These are phyloP conservation scores for Clytia hemisphaerica DNA, from an alignment of 30 jellyfish, hydroid and myxozoan species.

Conservation along the genomic window DNA sequence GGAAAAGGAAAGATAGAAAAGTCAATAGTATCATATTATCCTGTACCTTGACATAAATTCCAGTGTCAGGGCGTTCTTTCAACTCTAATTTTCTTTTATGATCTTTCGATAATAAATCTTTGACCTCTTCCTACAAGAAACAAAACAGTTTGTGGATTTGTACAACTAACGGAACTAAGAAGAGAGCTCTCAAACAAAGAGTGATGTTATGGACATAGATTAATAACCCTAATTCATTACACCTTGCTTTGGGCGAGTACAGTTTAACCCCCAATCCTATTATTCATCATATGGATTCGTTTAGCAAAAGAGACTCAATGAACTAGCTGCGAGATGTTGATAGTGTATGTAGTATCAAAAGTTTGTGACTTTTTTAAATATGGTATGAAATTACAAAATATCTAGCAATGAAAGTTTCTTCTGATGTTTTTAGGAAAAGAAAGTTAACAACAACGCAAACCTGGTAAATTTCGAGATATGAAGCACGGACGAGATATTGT, in stretches of 20 bases:
- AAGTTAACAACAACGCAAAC: slow-evolving; percentile 1
- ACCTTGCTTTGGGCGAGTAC: too few relatives aligned
- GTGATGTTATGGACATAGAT: too few relatives aligned
- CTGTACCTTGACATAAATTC: slow-evolving; percentile 81
- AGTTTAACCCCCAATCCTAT: too few relatives aligned
- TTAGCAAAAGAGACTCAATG: too few relatives aligned
- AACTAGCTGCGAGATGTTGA: background rate
- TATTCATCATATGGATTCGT: too few relatives aligned
- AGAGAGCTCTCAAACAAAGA: too few relatives aligned
- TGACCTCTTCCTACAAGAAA: slow-evolving; percentile 71
- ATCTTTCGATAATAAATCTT: slow-evolving; percentile 82
- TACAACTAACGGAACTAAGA: too few relatives aligned
- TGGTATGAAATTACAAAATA: background rate
- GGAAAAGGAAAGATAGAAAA: too few relatives aligned
- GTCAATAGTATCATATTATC: too few relatives aligned
- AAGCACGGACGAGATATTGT: slow-evolving; percentile 79
- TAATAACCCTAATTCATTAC: too few relatives aligned
- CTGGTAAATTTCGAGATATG: slow-evolving; percentile 85
- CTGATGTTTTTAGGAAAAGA: background rate
- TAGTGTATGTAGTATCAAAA: background rate
- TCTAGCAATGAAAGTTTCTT: background rate
- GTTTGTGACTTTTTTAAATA: background rate
- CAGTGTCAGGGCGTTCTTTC: slow-evolving; percentile 96
- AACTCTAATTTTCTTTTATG: slow-evolving; percentile 77
- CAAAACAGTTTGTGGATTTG: too few relatives aligned